These are phyloP conservation scores for Ditula angustiorana DNA, from an alignment of 2,888 invertebrate species.

Conservation along the genomic window DNA sequence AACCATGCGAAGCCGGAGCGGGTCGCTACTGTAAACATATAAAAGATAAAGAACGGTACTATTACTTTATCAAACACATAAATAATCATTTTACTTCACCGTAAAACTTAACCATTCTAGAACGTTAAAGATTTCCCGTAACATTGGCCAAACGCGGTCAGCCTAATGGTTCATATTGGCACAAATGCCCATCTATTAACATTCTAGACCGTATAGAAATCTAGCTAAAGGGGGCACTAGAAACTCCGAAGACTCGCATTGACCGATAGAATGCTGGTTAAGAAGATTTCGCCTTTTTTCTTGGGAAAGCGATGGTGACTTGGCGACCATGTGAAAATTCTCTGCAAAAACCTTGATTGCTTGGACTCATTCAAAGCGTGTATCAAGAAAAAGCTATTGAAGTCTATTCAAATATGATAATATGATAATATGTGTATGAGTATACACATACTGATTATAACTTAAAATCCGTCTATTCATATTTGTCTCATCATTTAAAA, in stretches of 20 bases:
- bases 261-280: constrained; percentile 19
- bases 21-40: too few species aligned
- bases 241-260: constrained; percentile 19
- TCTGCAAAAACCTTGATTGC: constrained; percentile 15
- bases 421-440: too few species aligned
- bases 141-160: constrained; percentile 41
- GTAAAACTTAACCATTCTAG: constrained; percentile 17
- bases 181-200: constrained; percentile 47
- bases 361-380: constrained; percentile 6
- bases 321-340: constrained; percentile 23
- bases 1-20: too few species aligned
- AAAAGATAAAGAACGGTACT: too few species aligned
- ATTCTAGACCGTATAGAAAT: constrained; percentile 49
- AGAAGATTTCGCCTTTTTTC: constrained; percentile 40
- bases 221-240: constrained; percentile 30
- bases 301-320: neutral
- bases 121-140: constrained; percentile 38
- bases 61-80: neutral
- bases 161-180: constrained; percentile 47
- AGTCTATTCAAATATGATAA: too few species aligned
- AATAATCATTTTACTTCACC: neutral
- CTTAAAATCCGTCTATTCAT: neutral
- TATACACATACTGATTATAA: neutral
- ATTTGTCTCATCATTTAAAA: too few species aligned
- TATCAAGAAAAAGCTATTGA: neutral